phyloP scores from a whole-genome alignment of 2,113 vertebrate species.

The Sinocyclocheilus maitianheensis region DNA sequence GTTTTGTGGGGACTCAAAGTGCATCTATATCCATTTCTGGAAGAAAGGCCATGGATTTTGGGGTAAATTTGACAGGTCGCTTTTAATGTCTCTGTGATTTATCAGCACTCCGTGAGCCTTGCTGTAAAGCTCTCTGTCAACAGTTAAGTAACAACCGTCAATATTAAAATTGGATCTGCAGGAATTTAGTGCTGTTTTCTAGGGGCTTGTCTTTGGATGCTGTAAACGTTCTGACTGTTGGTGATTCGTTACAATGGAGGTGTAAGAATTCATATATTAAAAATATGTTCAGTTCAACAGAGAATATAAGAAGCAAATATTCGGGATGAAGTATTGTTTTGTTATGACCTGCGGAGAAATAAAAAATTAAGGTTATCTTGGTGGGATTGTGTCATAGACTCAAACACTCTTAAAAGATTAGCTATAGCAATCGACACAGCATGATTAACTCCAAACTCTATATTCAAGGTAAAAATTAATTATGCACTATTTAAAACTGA shows the following conservation, averaged over 20 bases:
- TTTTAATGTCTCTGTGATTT: constrained; percentile 82
- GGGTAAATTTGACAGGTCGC: constrained; percentile 84
- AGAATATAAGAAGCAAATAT: background rate
- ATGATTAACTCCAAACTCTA: too few relatives aligned
- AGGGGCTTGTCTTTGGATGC: background rate
- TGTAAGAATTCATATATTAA: background rate
- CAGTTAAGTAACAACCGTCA: constrained; percentile 80
- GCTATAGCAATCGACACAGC: too few relatives aligned
- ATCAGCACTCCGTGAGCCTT: constrained; percentile 82
- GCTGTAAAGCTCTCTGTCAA: constrained; percentile 79
- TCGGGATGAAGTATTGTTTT: background rate
- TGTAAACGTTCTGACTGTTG: too few relatives aligned
- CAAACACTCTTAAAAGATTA: too few relatives aligned
- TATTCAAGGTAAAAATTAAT: too few relatives aligned
- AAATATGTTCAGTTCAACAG: background rate
- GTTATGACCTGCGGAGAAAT: background rate
- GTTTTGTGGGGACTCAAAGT: constrained; percentile 83
- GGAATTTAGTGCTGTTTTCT: constrained; percentile 69
- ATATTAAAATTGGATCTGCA: constrained; percentile 81
- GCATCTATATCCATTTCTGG: constrained; percentile 90
- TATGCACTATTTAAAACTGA: too few relatives aligned
- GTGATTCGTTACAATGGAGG: background rate
- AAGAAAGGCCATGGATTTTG: constrained; percentile 76
- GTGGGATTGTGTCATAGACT: too few relatives aligned
- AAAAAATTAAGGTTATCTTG: background rate